Percentiles rank a stretch among this genome's conserved stretches.
phyloP scores from a whole-genome alignment of 2,888 invertebrate genomes.

The Pristionchus mayeri region DNA sequence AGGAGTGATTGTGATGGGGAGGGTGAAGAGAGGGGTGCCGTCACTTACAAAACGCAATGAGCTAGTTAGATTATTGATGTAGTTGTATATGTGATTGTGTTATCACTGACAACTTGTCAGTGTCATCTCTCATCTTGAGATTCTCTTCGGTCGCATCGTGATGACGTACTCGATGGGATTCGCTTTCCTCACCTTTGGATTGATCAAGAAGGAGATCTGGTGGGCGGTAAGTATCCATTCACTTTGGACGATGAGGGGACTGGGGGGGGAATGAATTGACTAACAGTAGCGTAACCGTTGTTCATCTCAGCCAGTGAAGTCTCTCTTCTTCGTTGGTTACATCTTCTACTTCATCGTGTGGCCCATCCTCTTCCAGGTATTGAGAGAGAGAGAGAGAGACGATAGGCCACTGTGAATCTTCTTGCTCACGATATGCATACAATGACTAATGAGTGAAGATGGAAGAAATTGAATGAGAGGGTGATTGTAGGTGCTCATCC shows the following conservation, averaged over 20 bases:
- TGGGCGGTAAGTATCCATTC: conserved; percentile 61
- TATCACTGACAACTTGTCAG: too few species aligned
- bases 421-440: too few species aligned
- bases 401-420: neutral
- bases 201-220: conserved; percentile 76
- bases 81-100: too few species aligned
- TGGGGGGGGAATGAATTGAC: too few species aligned
- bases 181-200: conserved; percentile 75
- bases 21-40: too few species aligned
- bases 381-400: too few species aligned
- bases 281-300: too few species aligned
- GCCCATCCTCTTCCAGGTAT: conserved; percentile 45
- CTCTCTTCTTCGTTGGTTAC: conserved; percentile 72
- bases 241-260: too few species aligned
- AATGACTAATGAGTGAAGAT: too few species aligned
- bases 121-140: neutral
- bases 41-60: too few species aligned
- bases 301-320: conserved; percentile 65
- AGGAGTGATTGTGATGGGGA: neutral
- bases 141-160: conserved; percentile 70
- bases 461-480: too few species aligned
- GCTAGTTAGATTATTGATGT: too few species aligned
- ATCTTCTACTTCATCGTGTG: conserved; percentile 67
- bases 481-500: conserved; percentile 58
- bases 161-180: conserved; percentile 74